Conservation (phyloP, 1,140 invertebrate genomes). For the Pogonus chalceus region DNA sequence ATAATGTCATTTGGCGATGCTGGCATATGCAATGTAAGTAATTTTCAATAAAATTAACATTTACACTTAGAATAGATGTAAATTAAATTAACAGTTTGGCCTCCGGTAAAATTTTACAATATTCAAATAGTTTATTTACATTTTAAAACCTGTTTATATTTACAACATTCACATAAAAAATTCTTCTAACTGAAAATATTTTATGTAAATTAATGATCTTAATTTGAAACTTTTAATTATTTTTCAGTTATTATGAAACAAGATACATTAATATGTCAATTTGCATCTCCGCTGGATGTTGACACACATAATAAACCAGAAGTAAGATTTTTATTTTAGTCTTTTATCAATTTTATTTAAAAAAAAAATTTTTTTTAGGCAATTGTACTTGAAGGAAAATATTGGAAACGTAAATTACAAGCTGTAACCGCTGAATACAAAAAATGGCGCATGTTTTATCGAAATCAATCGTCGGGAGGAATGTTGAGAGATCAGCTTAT, state of each 20-base stretch:
- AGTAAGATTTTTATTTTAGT: slow-evolving; percentile 45
- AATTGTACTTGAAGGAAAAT: slow-evolving; percentile 93
- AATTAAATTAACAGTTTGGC: not conserved
- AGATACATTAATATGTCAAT: slow-evolving; percentile 86
- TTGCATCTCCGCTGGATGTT: slow-evolving; percentile 87
- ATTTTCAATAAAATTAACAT: slow-evolving; percentile 4
- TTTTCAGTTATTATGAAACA: slow-evolving; percentile 85
- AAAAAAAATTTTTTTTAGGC: slow-evolving; percentile 49
- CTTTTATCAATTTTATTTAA: slow-evolving; percentile 17
- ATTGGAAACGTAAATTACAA: slow-evolving; percentile 95
- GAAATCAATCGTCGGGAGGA: slow-evolving; percentile 69
- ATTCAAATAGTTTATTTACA: too few species aligned
- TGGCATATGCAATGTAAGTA: slow-evolving; percentile 99
- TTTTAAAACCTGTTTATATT: too few species aligned
- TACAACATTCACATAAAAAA: not conserved
- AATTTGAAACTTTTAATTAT: slow-evolving; percentile 21
- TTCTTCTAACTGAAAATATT: too few species aligned
- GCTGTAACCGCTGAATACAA: slow-evolving; percentile 98
- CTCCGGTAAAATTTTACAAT: not conserved
- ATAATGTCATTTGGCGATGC: slow-evolving; percentile 99
- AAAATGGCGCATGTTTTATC: slow-evolving; percentile 96
- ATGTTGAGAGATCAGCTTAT: slow-evolving; percentile 63
- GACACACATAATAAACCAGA: slow-evolving; percentile 92
- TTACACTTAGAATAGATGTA: not conserved
- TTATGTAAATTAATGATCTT: too few species aligned